A percentile compares a stretch with the other conserved stretches of the same genome.
Evolutionary conservation across 2,113 vertebrate species (phyloP).

Genomic region (Odobenus rosmarus): DNA sequence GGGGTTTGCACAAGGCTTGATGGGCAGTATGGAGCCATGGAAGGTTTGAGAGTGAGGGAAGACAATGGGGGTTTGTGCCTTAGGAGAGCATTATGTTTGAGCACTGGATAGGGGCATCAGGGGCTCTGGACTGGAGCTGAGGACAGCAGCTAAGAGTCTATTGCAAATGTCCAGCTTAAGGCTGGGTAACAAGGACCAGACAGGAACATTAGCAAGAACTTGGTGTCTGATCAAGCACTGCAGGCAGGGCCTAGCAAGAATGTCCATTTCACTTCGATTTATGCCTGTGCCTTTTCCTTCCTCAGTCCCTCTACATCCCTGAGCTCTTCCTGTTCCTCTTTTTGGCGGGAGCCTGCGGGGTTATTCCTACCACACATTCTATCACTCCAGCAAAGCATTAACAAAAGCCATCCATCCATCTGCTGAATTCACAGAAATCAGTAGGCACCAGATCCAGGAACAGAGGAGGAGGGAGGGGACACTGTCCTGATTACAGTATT

Average conservation of each 20-base stretch:
- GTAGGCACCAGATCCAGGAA: constrained; percentile 41
- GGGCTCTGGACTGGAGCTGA: not conserved
- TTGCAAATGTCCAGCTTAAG: not conserved
- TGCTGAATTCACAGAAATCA: constrained; percentile 75
- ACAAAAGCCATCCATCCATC: constrained; percentile 70
- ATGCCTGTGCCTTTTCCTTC: not conserved
- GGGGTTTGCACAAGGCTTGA: not conserved
- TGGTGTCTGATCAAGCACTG: not conserved
- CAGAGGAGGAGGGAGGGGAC: constrained; percentile 10
- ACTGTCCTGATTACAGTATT: constrained; percentile 73
- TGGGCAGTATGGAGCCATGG: not conserved
- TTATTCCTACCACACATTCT: constrained; percentile 50
- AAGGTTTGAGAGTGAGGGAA: not conserved
- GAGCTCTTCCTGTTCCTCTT: constrained; percentile 34
- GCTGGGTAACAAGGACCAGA: not conserved
- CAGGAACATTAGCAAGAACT: not conserved
- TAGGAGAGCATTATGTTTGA: not conserved
- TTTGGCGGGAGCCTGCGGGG: not conserved
- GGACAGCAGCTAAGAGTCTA: not conserved
- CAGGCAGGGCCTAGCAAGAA: not conserved
- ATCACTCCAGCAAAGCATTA: constrained; percentile 65
- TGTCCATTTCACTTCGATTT: not conserved
- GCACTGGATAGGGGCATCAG: not conserved
- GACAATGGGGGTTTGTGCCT: not conserved
- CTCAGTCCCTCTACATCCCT: not conserved